Percentiles rank a stretch among this genome's conserved stretches.
Conservation (phyloP, 2,113 vertebrate species). For the Cromileptes altivelis region DNA sequence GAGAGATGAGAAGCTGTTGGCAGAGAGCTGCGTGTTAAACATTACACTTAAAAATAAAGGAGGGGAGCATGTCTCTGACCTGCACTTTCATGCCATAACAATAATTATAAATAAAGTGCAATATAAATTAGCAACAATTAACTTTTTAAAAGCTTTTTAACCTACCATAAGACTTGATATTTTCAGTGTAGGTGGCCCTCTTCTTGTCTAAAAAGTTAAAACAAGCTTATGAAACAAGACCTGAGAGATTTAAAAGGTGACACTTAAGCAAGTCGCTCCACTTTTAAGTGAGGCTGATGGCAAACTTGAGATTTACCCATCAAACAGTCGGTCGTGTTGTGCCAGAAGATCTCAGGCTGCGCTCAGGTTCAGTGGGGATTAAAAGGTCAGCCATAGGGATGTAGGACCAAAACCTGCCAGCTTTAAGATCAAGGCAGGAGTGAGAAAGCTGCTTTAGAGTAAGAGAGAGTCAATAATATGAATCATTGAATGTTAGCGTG, state of each 20-base stretch:
- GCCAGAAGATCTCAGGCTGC: slow-evolving; percentile 1
- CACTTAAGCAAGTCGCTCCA: background rate
- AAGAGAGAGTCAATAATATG: background rate
- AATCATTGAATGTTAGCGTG: background rate
- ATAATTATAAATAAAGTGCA: background rate
- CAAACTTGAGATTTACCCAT: slow-evolving; percentile 1
- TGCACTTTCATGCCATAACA: background rate
- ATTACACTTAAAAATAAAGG: background rate
- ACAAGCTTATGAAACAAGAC: too few species aligned
- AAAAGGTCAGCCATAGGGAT: background rate
- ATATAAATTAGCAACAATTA: background rate
- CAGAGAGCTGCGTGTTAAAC: background rate
- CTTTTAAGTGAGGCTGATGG: background rate
- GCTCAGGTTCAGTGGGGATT: slow-evolving; percentile 1
- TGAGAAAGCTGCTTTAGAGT: background rate
- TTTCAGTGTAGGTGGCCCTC: background rate
- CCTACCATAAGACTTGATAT: background rate
- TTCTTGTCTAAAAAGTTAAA: background rate
- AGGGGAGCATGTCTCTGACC: background rate
- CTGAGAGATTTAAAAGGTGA: background rate
- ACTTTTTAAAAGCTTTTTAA: background rate
- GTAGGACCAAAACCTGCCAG: background rate
- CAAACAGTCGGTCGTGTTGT: background rate
- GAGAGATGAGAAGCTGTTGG: background rate
- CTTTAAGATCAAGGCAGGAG: background rate